Base-by-base conservation (phyloP, 2,888 invertebrate genomes). In the Amblyteles armatorius region DNA sequence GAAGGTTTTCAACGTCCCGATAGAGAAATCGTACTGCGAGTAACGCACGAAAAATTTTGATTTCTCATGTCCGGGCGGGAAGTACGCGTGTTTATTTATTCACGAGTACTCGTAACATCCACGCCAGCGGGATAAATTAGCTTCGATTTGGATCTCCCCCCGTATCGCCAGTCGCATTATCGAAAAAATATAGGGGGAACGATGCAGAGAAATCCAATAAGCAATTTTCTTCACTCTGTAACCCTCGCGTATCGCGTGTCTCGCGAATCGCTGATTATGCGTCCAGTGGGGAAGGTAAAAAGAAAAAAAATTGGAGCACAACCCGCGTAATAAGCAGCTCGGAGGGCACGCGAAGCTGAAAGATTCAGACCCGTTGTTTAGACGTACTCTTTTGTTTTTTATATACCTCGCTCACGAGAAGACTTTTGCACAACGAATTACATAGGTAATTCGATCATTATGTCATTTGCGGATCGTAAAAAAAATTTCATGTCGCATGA, bases 201-300 rank as follows among this genome's bases (percentile, higher is more conserved):
- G 19, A 73, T 44, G 68, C 52, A 63, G 36, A 77, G 44, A 48
- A 48, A 76, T 40, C 11, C 71, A 57, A 72, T 40, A 26, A 48
- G 65, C 52, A 82, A 79, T 81, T 85, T 82, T 82, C 52, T 71
- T 71, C 36, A 6, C 29, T 55, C 26, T 16, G 11, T 74, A 9
- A 65, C 19, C 57, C 57, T 44, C n/a, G 13, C 48, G 48, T 52
- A 81, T 84, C 84, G 81, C 81, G 81, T 78, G 84, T 48, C 9
- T 71, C 50, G 44, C 63, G 36, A 60, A 50, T 48, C 29, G 44
- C 60, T 69, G 82, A 85, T 73, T 85, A 85, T 79, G 72, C 74
- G 40, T 44, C 36, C 16, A 33, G 52, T 52, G 16, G 57, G 48
- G 50, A 67, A 71, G 60, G 48, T 16, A 52, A 29, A 16, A 79